Evolutionary conservation across 2,113 vertebrate species (phyloP).

Genomic region (Clinocottus analis): DNA sequence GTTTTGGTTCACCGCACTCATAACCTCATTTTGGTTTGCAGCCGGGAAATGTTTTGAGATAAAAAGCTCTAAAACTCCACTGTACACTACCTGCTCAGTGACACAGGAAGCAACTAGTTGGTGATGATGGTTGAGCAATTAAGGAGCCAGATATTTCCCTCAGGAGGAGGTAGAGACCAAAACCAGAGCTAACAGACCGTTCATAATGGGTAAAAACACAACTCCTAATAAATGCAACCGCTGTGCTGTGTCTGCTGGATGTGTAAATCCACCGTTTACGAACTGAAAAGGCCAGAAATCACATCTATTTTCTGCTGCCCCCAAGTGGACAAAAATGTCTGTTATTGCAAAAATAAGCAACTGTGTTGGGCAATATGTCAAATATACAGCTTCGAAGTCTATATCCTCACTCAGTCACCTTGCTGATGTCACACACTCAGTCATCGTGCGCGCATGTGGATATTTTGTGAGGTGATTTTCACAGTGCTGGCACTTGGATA

Average conservation of each 20-base stretch:
- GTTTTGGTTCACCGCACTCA: neutral
- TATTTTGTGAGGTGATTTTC: conserved; percentile 11
- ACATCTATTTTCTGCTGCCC: neutral
- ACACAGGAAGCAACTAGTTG: neutral
- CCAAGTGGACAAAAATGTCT: neutral
- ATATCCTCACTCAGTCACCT: neutral
- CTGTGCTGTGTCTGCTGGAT: neutral
- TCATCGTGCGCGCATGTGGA: neutral
- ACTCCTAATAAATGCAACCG: neutral
- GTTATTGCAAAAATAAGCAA: neutral
- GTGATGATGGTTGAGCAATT: neutral
- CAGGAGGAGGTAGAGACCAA: neutral
- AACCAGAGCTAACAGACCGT: conserved; percentile 1
- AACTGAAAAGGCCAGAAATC: neutral
- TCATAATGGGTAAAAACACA: neutral
- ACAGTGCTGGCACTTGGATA: neutral
- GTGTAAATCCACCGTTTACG: neutral
- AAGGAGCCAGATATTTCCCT: neutral
- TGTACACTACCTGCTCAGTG: neutral
- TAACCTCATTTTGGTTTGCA: neutral
- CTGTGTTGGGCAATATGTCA: neutral
- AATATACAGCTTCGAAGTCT: neutral
- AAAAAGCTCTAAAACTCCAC: neutral
- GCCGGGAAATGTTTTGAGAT: neutral
- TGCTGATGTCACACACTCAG: neutral